Evolutionary conservation across 2,888 invertebrate genomes (phyloP).

Genomic region (Dromius quadrimaculatus): DNA sequence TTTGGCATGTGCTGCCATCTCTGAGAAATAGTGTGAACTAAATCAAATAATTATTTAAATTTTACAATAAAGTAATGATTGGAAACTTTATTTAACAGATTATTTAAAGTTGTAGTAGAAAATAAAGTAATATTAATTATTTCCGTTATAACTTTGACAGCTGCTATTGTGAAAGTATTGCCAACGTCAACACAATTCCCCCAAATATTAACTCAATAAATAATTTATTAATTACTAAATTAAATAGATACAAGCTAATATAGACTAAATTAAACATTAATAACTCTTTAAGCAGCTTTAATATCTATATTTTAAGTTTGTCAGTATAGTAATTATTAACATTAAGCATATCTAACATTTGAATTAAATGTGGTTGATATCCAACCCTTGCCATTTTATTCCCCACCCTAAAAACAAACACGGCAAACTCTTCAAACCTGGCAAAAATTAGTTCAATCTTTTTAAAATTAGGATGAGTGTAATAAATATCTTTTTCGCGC

Average conservation of each 20-base stretch:
- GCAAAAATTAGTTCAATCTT: constrained; percentile 67
- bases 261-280: constrained; percentile 11
- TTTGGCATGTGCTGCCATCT: too few relatives aligned
- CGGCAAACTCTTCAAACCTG: constrained; percentile 71
- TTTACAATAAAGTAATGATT: too few relatives aligned
- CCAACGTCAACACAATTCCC: too few relatives aligned
- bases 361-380: constrained; percentile 76
- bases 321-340: constrained; percentile 72
- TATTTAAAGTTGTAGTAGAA: too few relatives aligned
- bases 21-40: too few relatives aligned
- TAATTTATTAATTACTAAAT: constrained; percentile 12
- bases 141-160: too few relatives aligned
- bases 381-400: constrained; percentile 75
- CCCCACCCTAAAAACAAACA: constrained; percentile 74
- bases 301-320: constrained; percentile 21
- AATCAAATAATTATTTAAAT: too few relatives aligned
- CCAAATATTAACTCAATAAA: too few relatives aligned
- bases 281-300: too few relatives aligned
- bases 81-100: too few relatives aligned
- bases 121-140: too few relatives aligned
- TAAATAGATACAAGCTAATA: not conserved
- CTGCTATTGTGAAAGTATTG: too few relatives aligned
- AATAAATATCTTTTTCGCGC: constrained; percentile 66
- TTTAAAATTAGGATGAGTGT: constrained; percentile 73
- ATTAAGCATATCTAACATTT: constrained; percentile 75